Evolutionary conservation across 2,888 invertebrate species (phyloP).

Genomic region (Caenorhabditis macrosperma): DNA sequence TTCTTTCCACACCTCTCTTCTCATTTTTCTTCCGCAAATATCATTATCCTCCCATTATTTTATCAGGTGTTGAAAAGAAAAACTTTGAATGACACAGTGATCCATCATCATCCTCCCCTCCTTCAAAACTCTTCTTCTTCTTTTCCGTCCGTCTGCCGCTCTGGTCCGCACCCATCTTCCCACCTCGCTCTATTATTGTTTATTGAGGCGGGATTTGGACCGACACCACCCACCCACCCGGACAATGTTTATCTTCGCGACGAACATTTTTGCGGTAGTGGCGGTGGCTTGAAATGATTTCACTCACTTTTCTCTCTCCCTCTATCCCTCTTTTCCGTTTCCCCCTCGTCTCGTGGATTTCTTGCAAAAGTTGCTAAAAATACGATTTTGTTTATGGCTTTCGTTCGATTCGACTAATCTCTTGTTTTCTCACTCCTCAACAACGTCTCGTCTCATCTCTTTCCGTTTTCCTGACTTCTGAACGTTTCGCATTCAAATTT

Average conservation of each 20-base stretch:
- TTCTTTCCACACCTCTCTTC: conserved; percentile 9
- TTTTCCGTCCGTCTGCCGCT: neutral
- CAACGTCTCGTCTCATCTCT: neutral
- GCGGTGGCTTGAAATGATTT: conserved; percentile 1
- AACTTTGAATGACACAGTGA: conserved; percentile 52
- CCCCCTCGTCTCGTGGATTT: neutral
- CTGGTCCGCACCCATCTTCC: conserved; percentile 15
- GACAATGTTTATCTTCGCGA: conserved; percentile 33
- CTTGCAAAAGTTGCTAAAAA: neutral
- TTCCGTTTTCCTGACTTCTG: conserved; percentile 3
- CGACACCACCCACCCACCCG: conserved; percentile 13
- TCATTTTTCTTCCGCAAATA: neutral
- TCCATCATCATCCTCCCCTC: conserved; percentile 35
- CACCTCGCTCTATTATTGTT: conserved; percentile 46
- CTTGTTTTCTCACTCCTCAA: too few species aligned
- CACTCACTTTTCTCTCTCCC: neutral
- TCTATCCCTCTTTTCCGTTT: neutral
- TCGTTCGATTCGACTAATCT: neutral
- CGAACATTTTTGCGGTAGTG: conserved; percentile 26
- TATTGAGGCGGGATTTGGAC: conserved; percentile 46
- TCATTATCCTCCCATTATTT: conserved; percentile 24
- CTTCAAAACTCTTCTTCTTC: conserved; percentile 4
- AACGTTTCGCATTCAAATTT: conserved; percentile 29
- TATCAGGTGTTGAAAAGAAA: conserved; percentile 53
- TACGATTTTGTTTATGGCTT: neutral